These are phyloP conservation scores for Ectobius pallidus DNA, from an alignment of 2,888 invertebrate genomes.

Conservation along the genomic window DNA sequence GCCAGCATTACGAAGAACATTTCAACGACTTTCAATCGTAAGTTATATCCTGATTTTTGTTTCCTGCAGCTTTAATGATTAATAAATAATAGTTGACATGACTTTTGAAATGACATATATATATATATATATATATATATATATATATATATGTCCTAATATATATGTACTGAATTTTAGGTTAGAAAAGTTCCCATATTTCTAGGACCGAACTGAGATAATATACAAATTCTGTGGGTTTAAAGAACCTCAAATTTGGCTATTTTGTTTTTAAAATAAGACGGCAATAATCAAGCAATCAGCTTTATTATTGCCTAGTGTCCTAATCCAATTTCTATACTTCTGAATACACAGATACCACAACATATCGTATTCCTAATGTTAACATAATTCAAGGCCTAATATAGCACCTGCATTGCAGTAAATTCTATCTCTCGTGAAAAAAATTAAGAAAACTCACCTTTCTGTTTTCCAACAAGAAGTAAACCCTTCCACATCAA, in stretches of 20 bases:
- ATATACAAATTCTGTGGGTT: background rate
- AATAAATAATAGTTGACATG: too few species aligned
- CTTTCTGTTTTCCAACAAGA: constrained; percentile 31
- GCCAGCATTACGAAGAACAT: too few species aligned
- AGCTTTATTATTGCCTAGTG: background rate
- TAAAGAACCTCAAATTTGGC: too few species aligned
- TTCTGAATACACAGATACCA: background rate
- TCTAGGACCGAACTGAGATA: background rate
- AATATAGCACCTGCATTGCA: background rate
- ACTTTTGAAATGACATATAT: too few species aligned
- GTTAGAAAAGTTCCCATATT: background rate
- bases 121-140: background rate
- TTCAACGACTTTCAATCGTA: background rate
- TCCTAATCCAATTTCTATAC: background rate
- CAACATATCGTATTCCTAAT: background rate
- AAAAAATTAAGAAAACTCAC: background rate
- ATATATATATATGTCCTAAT: background rate
- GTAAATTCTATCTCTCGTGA: background rate
- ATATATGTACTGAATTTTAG: too few species aligned
- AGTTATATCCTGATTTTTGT: background rate
- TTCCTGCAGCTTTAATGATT: too few species aligned
- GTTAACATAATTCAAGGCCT: background rate
- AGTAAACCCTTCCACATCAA: constrained; percentile 29
- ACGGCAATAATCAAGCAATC: background rate
- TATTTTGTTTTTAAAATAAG: background rate